phyloP scores from a whole-genome alignment of 2,113 vertebrate species.

The Glaucomys volans region DNA sequence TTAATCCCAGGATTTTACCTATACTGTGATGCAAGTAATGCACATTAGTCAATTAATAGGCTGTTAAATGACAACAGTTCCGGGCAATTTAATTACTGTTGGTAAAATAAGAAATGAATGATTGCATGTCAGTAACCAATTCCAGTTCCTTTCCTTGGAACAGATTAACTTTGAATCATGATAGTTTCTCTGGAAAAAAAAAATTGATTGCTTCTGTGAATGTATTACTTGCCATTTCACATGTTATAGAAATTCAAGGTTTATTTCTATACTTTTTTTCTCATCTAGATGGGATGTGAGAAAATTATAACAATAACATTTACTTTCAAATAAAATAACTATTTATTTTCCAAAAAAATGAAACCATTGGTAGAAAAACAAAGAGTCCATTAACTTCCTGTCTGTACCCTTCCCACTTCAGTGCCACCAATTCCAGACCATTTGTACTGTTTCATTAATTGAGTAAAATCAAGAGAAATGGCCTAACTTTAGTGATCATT shows the following conservation, averaged over 20 bases:
- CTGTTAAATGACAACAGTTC: slow-evolving; percentile 98
- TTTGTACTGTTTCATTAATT: background rate
- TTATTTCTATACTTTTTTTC: background rate
- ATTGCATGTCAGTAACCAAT: slow-evolving; percentile 88
- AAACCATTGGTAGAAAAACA: background rate
- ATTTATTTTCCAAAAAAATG: background rate
- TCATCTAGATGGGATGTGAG: background rate
- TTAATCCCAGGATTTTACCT: slow-evolving; percentile 94
- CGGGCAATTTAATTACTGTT: slow-evolving; percentile 95
- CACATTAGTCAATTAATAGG: slow-evolving; percentile 99
- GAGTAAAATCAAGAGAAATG: slow-evolving; percentile 10
- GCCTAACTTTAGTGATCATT: background rate
- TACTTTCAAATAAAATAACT: slow-evolving; percentile 23
- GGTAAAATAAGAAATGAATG: slow-evolving; percentile 91
- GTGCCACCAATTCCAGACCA: background rate
- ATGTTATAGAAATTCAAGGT: slow-evolving; percentile 13
- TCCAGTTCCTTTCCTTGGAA: slow-evolving; percentile 86
- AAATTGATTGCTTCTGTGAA: slow-evolving; percentile 67
- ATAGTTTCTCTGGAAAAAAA: slow-evolving; percentile 77
- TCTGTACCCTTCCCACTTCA: background rate
- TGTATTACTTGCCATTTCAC: slow-evolving; percentile 68
- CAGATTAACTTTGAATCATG: slow-evolving; percentile 85
- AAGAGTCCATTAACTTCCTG: background rate
- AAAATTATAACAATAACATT: background rate
- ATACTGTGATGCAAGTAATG: slow-evolving; percentile 90